These are phyloP conservation scores for Manis pentadactyla DNA, from an alignment of 2,797 vertebrate genomes.

Conservation along the genomic window DNA sequence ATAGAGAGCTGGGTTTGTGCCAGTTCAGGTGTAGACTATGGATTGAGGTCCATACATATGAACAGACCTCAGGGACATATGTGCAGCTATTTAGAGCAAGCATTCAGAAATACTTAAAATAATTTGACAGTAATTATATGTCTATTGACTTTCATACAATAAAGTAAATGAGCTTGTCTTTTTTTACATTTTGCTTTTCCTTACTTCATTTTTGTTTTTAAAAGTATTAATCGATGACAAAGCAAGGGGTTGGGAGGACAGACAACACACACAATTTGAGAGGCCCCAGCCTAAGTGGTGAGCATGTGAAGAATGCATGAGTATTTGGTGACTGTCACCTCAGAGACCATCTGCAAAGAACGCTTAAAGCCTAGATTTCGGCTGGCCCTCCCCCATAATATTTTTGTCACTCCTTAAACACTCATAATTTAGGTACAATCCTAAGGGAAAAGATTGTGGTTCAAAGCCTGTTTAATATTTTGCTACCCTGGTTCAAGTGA, in stretches of 20 bases:
- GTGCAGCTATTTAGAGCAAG: not conserved
- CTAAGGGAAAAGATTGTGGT: not conserved
- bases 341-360: not conserved
- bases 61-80: not conserved
- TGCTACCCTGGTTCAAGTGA: not conserved
- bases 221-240: not conserved
- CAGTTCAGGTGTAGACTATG: not conserved
- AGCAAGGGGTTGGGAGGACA: fast-evolving
- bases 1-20: not conserved
- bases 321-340: not conserved
- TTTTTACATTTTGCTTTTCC: not conserved
- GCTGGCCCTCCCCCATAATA: not conserved
- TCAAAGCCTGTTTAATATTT: not conserved
- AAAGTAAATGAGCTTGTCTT: not conserved
- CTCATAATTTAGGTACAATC: not conserved
- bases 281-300: not conserved
- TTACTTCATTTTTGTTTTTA: not conserved
- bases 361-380: not conserved
- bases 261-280: not conserved
- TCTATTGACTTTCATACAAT: not conserved
- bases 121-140: not conserved
- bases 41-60: not conserved
- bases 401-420: not conserved
- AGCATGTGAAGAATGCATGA: not conserved
- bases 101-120: not conserved